Evolutionary conservation across 2,888 invertebrate genomes (phyloP).

Genomic region (Osedax fenrisi): DNA sequence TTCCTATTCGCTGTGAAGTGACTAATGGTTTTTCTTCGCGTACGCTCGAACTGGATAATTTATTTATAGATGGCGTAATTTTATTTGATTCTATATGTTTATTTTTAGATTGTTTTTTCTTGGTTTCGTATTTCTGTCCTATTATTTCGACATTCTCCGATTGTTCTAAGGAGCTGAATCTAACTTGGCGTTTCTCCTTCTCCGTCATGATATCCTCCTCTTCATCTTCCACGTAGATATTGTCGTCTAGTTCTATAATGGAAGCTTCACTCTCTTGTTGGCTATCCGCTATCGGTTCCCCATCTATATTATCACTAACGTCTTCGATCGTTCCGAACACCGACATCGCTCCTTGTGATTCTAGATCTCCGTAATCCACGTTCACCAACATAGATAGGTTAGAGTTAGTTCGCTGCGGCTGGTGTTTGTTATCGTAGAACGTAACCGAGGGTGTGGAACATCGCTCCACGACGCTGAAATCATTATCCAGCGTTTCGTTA

Average conservation of each 20-base stretch:
- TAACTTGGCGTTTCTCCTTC: neutral
- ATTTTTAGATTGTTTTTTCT: neutral
- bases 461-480: too few relatives aligned
- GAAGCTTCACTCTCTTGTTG: neutral
- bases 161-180: neutral
- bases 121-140: neutral
- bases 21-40: neutral
- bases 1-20: neutral
- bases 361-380: neutral
- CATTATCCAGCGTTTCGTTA: neutral
- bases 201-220: neutral
- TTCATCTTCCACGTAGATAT: neutral
- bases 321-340: neutral
- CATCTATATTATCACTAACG: too few relatives aligned
- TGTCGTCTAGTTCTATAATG: neutral
- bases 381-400: slow-evolving; percentile 16
- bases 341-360: neutral
- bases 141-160: too few relatives aligned
- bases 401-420: neutral
- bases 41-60: neutral
- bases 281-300: neutral
- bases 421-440: neutral
- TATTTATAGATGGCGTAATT: too few relatives aligned
- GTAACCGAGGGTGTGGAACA: too few relatives aligned
- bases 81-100: neutral